Evolutionary conservation across 2,888 invertebrate species (phyloP).

Genomic region (Orthonychiurus folsomi): DNA sequence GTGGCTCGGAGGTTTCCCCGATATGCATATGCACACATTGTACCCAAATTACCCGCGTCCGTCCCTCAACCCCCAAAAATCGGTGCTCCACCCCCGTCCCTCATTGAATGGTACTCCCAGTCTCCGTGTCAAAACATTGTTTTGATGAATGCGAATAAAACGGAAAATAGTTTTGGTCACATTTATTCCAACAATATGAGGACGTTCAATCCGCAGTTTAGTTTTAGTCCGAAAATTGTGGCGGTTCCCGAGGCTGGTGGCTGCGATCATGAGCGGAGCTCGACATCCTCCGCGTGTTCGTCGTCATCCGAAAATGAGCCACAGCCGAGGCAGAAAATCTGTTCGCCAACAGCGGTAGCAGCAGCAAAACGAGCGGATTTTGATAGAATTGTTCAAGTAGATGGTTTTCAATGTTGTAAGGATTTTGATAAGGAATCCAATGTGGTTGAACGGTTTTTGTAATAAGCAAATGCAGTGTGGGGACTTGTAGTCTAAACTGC

Average conservation of each 20-base stretch:
- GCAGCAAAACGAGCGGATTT: too few species aligned
- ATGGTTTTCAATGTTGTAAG: slow-evolving; percentile 38
- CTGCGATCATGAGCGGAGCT: too few species aligned
- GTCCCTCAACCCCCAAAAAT: slow-evolving; percentile 21
- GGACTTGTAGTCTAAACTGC: too few species aligned
- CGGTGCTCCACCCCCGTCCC: slow-evolving; percentile 27
- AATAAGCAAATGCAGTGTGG: too few species aligned
- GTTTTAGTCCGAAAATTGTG: slow-evolving; percentile 6
- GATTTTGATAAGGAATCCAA: slow-evolving; percentile 37
- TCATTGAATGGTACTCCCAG: slow-evolving; percentile 39
- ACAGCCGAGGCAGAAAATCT: neutral
- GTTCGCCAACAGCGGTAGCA: neutral
- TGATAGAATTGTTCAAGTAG: slow-evolving; percentile 38
- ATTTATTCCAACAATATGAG: slow-evolving; percentile 39
- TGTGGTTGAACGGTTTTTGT: slow-evolving; percentile 39
- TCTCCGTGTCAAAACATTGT: slow-evolving; percentile 12
- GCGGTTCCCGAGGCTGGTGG: too few species aligned
- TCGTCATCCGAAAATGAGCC: neutral
- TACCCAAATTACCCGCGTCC: slow-evolving; percentile 21
- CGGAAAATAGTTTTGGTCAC: slow-evolving; percentile 20
- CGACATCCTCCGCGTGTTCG: neutral
- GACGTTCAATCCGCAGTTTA: slow-evolving; percentile 28
- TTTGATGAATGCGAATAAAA: slow-evolving; percentile 14
- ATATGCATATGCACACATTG: slow-evolving; percentile 39
- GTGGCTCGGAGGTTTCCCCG: slow-evolving; percentile 39